Base-by-base conservation (phyloP, 2,888 invertebrate genomes). In the Thymelicus lineola region DNA sequence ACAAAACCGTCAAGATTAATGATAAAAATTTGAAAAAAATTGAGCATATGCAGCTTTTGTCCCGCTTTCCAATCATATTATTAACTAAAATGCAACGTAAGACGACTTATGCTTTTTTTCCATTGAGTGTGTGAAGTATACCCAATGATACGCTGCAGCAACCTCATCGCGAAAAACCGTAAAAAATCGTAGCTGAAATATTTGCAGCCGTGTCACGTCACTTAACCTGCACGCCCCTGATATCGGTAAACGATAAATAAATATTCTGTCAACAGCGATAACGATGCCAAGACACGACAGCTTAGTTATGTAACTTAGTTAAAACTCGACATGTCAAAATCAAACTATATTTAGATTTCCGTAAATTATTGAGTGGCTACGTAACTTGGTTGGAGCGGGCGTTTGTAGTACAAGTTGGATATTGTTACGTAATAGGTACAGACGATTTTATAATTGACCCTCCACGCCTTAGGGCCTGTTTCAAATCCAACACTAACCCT, bases 201-300 rank as follows among this genome's bases (percentile, higher is more conserved):
- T 68, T 68, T 55, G 55, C 45, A 62, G 62, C 61, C 46, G 38
- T 46, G 65, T 35, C 62, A 66, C 65, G 65, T 38, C 20, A 66
- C 65, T 58, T 12, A 38, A 15, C 57, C 59, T 35, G 68, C 55
- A 62, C 62, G 60, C 55, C 50, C 60, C 50, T 63, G 50, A 71
- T 67, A 68, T 67, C 66, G 67, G 59, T 15, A 67, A 71, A 67
- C 67, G 62, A 71, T 71, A 67, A 71, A 59, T 64, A 62, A 61
- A 66, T 71, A 66, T 69, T 58, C 62, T 71, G 67, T 45, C 63
- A 71, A 67, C 59, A 66, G 35, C 28, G 12, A 57, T 62, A 61
- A 71, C 67, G 67, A 60, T 15, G 17, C 59, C 10, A 50, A 42
- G 36, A 59, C 71, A 71, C 71, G 71, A 64, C 42, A 67, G 50